Evolutionary conservation across 2,113 vertebrate genomes (phyloP).

Genomic region (Desmodus rotundus): DNA sequence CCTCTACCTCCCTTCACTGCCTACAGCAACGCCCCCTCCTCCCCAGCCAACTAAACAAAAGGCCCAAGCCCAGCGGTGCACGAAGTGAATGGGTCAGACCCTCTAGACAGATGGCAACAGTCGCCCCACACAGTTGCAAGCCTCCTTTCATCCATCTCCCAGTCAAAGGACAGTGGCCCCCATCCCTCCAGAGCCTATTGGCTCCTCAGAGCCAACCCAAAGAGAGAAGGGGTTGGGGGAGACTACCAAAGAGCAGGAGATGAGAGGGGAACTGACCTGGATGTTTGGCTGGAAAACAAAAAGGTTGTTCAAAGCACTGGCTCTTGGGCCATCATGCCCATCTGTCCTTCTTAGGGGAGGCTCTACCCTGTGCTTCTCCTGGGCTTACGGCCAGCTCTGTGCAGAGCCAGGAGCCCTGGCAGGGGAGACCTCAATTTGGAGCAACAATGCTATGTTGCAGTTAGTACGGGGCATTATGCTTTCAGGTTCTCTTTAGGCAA

Average conservation of each 20-base stretch:
- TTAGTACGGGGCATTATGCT: not conserved
- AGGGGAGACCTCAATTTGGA: not conserved
- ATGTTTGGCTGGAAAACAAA: constrained; percentile 65
- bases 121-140: constrained; percentile 73
- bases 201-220: not conserved
- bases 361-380: not conserved
- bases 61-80: constrained; percentile 72
- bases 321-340: constrained; percentile 45
- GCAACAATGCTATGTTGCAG: not conserved
- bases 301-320: constrained; percentile 44
- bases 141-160: constrained; percentile 69
- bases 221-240: not conserved
- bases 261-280: not conserved
- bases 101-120: constrained; percentile 81
- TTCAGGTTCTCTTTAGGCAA: not conserved
- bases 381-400: constrained; percentile 27
- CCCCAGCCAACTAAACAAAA: constrained; percentile 72
- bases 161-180: constrained; percentile 57
- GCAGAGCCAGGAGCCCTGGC: not conserved
- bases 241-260: not conserved
- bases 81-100: constrained; percentile 65
- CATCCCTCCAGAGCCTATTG: not conserved
- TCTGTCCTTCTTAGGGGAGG: constrained; percentile 55
- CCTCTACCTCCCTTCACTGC: not conserved
- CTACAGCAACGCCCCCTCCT: not conserved